These are phyloP conservation scores for Melinaea marsaeus DNA, from an alignment of 2,888 invertebrate species.

Conservation along the genomic window DNA sequence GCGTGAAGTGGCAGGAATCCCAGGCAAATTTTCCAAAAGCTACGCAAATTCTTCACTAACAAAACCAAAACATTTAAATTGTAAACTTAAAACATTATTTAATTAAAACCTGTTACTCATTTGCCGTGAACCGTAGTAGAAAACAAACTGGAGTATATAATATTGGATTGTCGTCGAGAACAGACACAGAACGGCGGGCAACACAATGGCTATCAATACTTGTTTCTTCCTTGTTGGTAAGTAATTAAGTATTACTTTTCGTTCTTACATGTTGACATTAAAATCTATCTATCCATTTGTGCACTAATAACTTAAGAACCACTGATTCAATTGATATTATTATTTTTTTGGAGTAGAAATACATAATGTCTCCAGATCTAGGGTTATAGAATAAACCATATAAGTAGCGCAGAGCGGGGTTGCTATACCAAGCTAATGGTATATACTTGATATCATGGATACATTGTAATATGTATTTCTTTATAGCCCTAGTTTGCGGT, in stretches of 20 bases:
- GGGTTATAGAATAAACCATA: too few species aligned
- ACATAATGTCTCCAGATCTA: too few species aligned
- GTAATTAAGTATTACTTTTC: constrained; percentile 4
- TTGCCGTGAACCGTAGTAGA: constrained; percentile 24
- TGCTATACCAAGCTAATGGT: too few species aligned
- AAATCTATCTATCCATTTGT: constrained; percentile 1
- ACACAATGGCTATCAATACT: constrained; percentile 22
- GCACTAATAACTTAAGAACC: neutral
- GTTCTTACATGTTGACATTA: neutral
- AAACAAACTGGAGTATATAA: constrained; percentile 18
- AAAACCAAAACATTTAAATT: neutral
- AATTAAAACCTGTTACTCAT: constrained; percentile 16
- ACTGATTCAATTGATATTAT: constrained; percentile 14
- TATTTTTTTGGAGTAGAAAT: neutral
- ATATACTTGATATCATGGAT: too few species aligned
- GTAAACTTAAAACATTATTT: constrained; percentile 16
- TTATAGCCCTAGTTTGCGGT: constrained; percentile 48
- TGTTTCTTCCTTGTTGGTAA: constrained; percentile 24
- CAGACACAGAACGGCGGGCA: constrained; percentile 22
- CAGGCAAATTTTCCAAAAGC: too few species aligned
- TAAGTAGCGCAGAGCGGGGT: too few species aligned
- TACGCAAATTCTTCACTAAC: neutral
- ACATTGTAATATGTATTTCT: constrained; percentile 1
- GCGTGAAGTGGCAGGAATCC: too few species aligned
- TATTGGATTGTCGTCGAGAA: neutral